phyloP scores from a whole-genome alignment of 2,113 vertebrate genomes.

The Indicator indicator region DNA sequence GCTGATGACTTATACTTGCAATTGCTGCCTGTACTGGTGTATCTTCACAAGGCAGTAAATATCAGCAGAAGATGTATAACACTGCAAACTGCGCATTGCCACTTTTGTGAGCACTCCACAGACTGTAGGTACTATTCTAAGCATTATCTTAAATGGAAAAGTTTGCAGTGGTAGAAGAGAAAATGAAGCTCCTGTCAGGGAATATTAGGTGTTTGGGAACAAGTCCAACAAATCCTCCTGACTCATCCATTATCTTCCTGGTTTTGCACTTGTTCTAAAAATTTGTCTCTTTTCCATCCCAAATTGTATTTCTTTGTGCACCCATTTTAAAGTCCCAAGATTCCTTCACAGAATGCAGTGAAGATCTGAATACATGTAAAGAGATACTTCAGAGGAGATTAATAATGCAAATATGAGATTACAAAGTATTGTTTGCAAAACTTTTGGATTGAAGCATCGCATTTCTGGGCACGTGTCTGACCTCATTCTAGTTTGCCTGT shows the following conservation, averaged over 20 bases:
- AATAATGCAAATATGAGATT: not conserved
- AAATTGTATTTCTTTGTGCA: not conserved
- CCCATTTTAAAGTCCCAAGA: not conserved
- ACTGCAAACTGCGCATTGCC: not conserved
- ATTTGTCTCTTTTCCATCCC: not conserved
- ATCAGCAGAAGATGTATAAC: not conserved
- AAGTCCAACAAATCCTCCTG: slow-evolving; percentile 50
- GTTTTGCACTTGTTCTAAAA: slow-evolving; percentile 20
- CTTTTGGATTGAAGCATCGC: not conserved
- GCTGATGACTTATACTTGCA: not conserved
- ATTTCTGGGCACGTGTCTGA: not conserved
- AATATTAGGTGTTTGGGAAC: slow-evolving; percentile 34
- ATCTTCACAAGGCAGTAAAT: not conserved
- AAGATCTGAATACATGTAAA: not conserved
- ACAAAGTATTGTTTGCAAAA: not conserved
- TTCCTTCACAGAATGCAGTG: not conserved
- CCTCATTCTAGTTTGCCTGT: not conserved
- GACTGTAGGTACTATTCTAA: not conserved
- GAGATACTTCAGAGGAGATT: not conserved
- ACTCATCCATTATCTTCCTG: slow-evolving; percentile 35
- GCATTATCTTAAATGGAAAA: not conserved
- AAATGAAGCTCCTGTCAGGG: slow-evolving; percentile 6
- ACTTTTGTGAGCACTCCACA: not conserved
- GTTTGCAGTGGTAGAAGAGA: slow-evolving; percentile 2
- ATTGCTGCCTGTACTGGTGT: not conserved